phyloP scores from a whole-genome alignment of 1,140 invertebrate genomes.

The Euwallacea similis region DNA sequence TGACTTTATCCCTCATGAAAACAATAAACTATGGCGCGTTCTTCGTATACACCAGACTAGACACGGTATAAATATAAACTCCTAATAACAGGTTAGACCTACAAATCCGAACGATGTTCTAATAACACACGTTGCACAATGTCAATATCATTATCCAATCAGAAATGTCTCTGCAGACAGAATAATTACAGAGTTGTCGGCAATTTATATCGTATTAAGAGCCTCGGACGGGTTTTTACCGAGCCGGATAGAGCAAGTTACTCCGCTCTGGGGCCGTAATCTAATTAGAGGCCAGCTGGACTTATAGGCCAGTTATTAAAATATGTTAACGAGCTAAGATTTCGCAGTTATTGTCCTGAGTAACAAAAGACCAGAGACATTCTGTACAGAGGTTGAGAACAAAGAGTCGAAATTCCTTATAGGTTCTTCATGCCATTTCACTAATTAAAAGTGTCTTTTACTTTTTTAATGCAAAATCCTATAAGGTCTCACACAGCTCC shows the following conservation, averaged over 20 bases:
- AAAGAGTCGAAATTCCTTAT: too few relatives aligned
- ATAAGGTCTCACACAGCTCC: too few relatives aligned
- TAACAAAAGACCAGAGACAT: too few relatives aligned
- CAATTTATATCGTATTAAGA: slow-evolving; percentile 55
- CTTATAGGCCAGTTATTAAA: slow-evolving; percentile 10
- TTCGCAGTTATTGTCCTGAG: background rate
- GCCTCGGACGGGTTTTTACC: slow-evolving; percentile 42
- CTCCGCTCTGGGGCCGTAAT: slow-evolving; percentile 10
- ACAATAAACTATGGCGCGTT: background rate
- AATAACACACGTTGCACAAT: slow-evolving; percentile 52
- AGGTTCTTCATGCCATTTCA: too few relatives aligned
- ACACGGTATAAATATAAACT: background rate
- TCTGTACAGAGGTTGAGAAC: background rate
- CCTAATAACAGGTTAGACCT: slow-evolving; percentile 46
- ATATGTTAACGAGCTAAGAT: background rate
- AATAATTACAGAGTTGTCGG: slow-evolving; percentile 49
- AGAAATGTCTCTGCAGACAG: slow-evolving; percentile 54
- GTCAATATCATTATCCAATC: slow-evolving; percentile 55
- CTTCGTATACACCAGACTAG: background rate
- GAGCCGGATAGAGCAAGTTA: slow-evolving; percentile 6
- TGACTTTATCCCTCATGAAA: background rate
- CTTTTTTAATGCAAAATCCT: too few relatives aligned
- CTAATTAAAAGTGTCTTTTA: too few relatives aligned
- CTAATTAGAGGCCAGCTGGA: slow-evolving; percentile 13
- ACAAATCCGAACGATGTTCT: slow-evolving; percentile 44